These are phyloP conservation scores for Athene cunicularia DNA, from an alignment of 2,113 vertebrate species.

Conservation along the genomic window DNA sequence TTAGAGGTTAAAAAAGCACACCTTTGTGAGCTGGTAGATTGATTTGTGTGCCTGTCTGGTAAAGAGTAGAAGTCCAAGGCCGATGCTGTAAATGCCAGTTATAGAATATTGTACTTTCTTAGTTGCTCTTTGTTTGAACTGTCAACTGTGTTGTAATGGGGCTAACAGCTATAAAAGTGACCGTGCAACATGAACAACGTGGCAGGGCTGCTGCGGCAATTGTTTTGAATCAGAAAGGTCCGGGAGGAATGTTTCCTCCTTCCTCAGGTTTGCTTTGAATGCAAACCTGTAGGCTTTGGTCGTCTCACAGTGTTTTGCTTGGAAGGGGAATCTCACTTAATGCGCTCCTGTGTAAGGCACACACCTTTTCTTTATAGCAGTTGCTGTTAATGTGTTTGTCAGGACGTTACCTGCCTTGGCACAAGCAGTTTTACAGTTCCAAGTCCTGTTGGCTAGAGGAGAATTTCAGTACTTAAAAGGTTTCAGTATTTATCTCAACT, in stretches of 20 bases:
- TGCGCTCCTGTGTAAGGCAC: fast-evolving
- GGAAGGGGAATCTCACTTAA: not conserved
- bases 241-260: not conserved
- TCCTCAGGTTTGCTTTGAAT: not conserved
- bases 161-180: slow-evolving; percentile 55
- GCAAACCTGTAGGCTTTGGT: not conserved
- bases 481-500: not conserved
- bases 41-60: slow-evolving; percentile 92
- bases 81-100: slow-evolving; percentile 84
- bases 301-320: not conserved
- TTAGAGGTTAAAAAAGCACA: slow-evolving; percentile 93
- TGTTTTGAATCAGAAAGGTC: not conserved
- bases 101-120: slow-evolving; percentile 75
- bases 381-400: not conserved
- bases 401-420: not conserved
- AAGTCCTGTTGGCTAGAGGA: not conserved
- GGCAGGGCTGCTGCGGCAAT: not conserved
- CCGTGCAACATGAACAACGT: not conserved
- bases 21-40: slow-evolving; percentile 96
- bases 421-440: not conserved
- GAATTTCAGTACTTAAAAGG: not conserved
- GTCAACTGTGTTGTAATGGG: slow-evolving; percentile 67
- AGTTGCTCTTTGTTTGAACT: slow-evolving; percentile 74
- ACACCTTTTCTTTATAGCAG: fast-evolving
- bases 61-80: slow-evolving; percentile 97